These are phyloP conservation scores for Whitmania pigra DNA, from an alignment of 1,140 invertebrate genomes.

Conservation along the genomic window DNA sequence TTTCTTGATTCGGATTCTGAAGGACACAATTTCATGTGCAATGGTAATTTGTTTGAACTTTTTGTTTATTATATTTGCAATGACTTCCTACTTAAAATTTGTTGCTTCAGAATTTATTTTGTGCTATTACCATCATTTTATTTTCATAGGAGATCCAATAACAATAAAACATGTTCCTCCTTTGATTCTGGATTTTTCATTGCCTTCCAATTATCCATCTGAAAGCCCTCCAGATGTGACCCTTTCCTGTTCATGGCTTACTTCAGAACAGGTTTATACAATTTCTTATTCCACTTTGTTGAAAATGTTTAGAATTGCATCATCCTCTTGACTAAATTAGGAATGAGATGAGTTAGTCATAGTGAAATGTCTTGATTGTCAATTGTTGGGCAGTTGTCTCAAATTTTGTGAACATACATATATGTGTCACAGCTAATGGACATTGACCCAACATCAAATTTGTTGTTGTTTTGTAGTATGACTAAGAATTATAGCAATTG, in stretches of 20 bases:
- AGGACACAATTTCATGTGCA: not conserved
- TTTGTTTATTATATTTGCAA: not conserved
- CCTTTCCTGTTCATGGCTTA: not conserved
- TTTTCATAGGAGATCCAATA: not conserved
- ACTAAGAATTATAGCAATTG: too few species aligned
- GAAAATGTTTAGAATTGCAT: not conserved
- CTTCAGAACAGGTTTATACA: not conserved
- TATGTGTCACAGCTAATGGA: too few species aligned
- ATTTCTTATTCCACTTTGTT: not conserved
- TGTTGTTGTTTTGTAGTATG: too few species aligned
- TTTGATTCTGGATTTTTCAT: not conserved
- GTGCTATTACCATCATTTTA: not conserved
- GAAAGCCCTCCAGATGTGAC: not conserved
- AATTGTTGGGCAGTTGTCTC: too few species aligned
- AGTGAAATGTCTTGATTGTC: too few species aligned
- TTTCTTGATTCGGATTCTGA: too few species aligned
- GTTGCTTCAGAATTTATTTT: not conserved
- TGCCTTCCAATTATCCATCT: constrained; percentile 1
- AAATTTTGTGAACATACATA: too few species aligned
- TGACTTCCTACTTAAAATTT: not conserved
- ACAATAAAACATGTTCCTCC: not conserved
- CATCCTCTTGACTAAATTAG: not conserved
- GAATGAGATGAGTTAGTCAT: too few species aligned
- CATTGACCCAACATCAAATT: too few species aligned
- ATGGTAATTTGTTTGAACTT: not conserved